These are phyloP conservation scores for Chrysomela aeneicollis DNA, from an alignment of 2,888 invertebrate genomes.

Conservation along the genomic window DNA sequence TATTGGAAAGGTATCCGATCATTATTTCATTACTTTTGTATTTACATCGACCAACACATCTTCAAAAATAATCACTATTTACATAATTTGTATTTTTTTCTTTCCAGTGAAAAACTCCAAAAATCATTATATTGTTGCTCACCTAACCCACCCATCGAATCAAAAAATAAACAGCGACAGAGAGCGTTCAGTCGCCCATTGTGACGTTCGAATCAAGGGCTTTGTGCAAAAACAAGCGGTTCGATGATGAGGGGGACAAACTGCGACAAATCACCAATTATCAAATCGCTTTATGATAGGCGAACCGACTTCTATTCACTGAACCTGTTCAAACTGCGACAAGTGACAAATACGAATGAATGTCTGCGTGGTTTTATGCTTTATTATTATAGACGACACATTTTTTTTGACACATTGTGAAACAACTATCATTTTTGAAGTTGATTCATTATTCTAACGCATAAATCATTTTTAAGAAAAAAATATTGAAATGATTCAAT, in stretches of 20 bases:
- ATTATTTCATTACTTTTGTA: slow-evolving; percentile 24
- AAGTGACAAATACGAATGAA: slow-evolving; percentile 22
- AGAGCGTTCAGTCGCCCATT: not conserved
- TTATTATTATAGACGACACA: no score
- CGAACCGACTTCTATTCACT: not conserved
- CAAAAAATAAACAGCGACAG: not conserved
- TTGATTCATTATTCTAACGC: no score
- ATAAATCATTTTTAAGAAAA: no score
- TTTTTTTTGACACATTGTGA: no score
- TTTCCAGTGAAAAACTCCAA: no score
- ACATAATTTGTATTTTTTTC: no score
- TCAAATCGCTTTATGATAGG: slow-evolving; percentile 46
- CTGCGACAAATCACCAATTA: slow-evolving; percentile 55
- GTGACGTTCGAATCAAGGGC: not conserved
- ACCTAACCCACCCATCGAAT: not conserved
- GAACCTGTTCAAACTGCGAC: slow-evolving; percentile 17
- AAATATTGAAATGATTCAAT: no score
- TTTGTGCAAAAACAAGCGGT: slow-evolving; percentile 56
- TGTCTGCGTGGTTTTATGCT: not conserved
- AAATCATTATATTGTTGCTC: no score
- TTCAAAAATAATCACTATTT: no score
- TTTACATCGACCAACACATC: no score
- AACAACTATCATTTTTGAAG: no score
- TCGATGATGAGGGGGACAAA: slow-evolving; percentile 54
- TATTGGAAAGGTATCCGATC: slow-evolving; percentile 18